These are phyloP conservation scores for Pseudomugil gertrudae DNA, from an alignment of 2,797 vertebrate species.

Conservation along the genomic window DNA sequence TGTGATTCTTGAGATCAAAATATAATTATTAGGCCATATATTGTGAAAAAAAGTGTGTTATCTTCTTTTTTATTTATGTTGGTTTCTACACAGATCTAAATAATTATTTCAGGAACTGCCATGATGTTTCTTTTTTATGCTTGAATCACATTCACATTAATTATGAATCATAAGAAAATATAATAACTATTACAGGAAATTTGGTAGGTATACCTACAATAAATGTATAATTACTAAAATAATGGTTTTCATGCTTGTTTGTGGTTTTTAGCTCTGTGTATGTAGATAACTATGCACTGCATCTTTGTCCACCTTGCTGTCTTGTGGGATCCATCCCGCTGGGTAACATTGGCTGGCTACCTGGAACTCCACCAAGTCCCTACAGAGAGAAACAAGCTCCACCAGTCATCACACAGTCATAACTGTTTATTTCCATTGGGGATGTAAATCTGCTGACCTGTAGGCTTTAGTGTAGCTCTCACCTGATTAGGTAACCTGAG, in stretches of 20 bases:
- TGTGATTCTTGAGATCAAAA: conserved; percentile 8
- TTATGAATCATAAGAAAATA: not conserved
- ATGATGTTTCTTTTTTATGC: not conserved
- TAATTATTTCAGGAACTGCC: not conserved
- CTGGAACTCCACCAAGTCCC: conserved; percentile 93
- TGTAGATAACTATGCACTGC: not conserved
- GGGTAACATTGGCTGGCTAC: conserved; percentile 92
- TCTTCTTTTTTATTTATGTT: not conserved
- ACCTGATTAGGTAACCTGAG: conserved; percentile 98
- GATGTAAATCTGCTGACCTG: conserved; percentile 21
- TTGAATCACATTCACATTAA: not conserved
- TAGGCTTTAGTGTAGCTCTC: conserved; percentile 43
- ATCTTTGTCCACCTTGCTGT: conserved; percentile 88
- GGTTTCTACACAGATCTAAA: not conserved
- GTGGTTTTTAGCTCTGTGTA: not conserved
- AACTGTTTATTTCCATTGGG: not conserved
- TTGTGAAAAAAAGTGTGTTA: not conserved
- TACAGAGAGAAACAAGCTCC: conserved; percentile 65
- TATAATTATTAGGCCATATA: not conserved
- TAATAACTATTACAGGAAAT: not conserved
- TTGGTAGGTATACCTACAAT: not conserved
- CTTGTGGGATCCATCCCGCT: conserved; percentile 96
- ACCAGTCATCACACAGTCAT: conserved; percentile 19
- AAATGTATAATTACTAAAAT: not conserved
- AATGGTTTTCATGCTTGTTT: not conserved